Evolutionary conservation across 2,888 invertebrate species (phyloP).

Genomic region (Mechanitis mazaeus): DNA sequence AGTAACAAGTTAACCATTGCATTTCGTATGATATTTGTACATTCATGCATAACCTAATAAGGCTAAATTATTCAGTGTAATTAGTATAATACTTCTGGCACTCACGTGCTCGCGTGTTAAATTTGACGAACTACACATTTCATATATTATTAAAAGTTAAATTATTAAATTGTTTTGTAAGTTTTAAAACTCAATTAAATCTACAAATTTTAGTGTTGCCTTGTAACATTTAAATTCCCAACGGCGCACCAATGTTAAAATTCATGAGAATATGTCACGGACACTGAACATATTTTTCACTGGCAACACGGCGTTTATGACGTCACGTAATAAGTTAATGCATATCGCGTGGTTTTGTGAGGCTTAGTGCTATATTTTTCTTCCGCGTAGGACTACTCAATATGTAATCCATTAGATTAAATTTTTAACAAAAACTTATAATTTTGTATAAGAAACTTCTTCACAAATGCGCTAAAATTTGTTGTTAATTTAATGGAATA

Average conservation of each 20-base stretch:
- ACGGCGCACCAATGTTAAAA: conserved; percentile 48
- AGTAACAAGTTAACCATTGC: neutral
- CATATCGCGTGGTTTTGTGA: conserved; percentile 30
- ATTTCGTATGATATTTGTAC: neutral
- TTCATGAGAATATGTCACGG: conserved; percentile 57
- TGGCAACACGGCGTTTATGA: conserved; percentile 56
- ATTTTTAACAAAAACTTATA: conserved; percentile 17
- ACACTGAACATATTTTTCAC: conserved; percentile 50
- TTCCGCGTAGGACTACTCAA: conserved; percentile 18
- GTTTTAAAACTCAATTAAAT: neutral
- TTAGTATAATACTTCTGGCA: too few species aligned
- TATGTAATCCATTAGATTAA: conserved; percentile 27
- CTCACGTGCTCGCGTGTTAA: neutral
- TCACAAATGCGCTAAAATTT: too few species aligned
- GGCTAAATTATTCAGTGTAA: neutral
- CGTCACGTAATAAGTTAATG: conserved; percentile 60
- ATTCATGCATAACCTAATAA: neutral
- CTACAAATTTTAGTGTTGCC: conserved; percentile 15
- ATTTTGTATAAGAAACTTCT: too few species aligned
- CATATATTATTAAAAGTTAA: neutral
- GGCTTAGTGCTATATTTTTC: conserved; percentile 35
- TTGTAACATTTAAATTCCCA: conserved; percentile 22
- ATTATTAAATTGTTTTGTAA: neutral
- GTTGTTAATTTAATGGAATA: too few species aligned
- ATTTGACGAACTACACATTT: conserved; percentile 4